These are phyloP conservation scores for Meghimatium bilineatum DNA, from an alignment of 2,888 invertebrate species.

Conservation along the genomic window DNA sequence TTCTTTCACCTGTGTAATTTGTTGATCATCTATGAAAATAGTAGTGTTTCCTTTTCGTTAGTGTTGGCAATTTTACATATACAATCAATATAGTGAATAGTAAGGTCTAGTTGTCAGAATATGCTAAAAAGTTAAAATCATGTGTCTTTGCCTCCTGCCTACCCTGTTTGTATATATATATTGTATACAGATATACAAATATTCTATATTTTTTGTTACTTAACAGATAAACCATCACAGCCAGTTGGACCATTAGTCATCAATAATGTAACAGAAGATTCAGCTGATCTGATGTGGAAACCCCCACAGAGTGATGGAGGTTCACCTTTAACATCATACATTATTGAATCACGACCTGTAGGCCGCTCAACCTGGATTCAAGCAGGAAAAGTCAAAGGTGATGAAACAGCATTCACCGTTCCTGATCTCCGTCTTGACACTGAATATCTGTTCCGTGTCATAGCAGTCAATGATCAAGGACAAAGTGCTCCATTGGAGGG, in stretches of 20 bases:
- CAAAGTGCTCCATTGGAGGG: conserved; percentile 83
- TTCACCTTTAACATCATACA: conserved; percentile 70
- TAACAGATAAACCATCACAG: conserved; percentile 88
- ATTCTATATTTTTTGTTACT: too few species aligned
- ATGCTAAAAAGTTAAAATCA: too few species aligned
- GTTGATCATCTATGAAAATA: too few species aligned
- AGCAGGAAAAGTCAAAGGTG: conserved; percentile 75
- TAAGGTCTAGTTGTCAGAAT: too few species aligned
- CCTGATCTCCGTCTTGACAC: conserved; percentile 85
- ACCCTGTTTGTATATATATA: too few species aligned
- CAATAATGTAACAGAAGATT: conserved; percentile 88
- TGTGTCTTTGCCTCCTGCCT: too few species aligned
- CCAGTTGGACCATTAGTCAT: conserved; percentile 89
- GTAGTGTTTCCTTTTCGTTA: too few species aligned
- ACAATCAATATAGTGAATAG: too few species aligned
- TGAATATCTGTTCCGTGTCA: conserved; percentile 90
- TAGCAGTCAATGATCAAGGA: conserved; percentile 90
- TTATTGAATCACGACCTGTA: conserved; percentile 83
- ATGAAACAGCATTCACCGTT: conserved; percentile 74
- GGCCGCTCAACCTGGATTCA: conserved; percentile 87
- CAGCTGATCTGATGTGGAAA: conserved; percentile 84
- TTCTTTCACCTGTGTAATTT: too few species aligned
- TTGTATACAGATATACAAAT: too few species aligned
- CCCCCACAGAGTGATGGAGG: conserved; percentile 75
- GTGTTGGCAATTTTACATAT: too few species aligned